Conservation (phyloP, 2,797 vertebrate genomes). For the Chaunax sp. region DNA sequence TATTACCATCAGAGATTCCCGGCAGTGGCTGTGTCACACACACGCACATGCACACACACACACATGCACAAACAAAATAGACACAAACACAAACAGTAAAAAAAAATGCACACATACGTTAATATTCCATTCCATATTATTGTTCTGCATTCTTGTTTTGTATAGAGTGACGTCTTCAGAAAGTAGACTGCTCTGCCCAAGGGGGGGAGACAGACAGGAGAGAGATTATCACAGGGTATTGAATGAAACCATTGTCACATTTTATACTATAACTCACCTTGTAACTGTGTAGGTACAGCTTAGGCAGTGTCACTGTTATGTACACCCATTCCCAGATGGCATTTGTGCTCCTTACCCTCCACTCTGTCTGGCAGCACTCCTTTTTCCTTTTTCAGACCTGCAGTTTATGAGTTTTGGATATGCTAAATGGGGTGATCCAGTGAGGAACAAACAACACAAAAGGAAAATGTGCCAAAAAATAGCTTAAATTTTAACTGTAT, state of each 20-base stretch:
- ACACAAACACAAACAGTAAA: constrained; percentile 29
- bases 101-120: constrained; percentile 50
- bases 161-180: constrained; percentile 27
- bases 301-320: constrained; percentile 64
- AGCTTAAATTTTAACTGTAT: constrained; percentile 77
- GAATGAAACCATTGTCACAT: constrained; percentile 45
- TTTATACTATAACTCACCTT: constrained; percentile 58
- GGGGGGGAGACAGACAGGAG: constrained; percentile 36
- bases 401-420: constrained; percentile 78
- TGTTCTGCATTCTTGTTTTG: constrained; percentile 51
- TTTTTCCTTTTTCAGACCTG: constrained; percentile 80
- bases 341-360: constrained; percentile 64
- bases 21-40: constrained; percentile 75
- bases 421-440: constrained; percentile 72
- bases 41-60: constrained; percentile 38
- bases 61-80: constrained; percentile 2
- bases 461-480: constrained; percentile 87
- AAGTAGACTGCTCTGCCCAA: constrained; percentile 45
- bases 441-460: constrained; percentile 75
- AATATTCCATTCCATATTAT: constrained; percentile 34
- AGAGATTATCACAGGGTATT: constrained; percentile 20
- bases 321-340: constrained; percentile 63
- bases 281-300: constrained; percentile 46
- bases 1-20: constrained; percentile 75
- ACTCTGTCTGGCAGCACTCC: constrained; percentile 75